Percentiles rank a stretch among this genome's conserved stretches.
phyloP scores from a whole-genome alignment of 2,888 invertebrate species.

The Caenorhabditis afra region DNA sequence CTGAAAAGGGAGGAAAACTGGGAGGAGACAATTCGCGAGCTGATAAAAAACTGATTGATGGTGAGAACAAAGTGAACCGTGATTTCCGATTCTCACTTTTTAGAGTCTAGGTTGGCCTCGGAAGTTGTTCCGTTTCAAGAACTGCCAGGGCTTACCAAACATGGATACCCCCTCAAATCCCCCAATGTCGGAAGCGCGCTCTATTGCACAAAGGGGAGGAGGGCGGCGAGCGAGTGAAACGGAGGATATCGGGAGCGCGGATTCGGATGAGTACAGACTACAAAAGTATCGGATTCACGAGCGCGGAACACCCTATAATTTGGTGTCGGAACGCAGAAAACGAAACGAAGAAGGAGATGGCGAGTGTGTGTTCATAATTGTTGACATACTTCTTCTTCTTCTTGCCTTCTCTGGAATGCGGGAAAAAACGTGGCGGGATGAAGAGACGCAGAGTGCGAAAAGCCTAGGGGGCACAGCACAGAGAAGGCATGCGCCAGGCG shows the following conservation, averaged over 20 bases:
- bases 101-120: no score
- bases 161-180: no score
- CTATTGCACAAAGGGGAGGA: no score
- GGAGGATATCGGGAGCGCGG: slow-evolving; percentile 11
- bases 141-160: no score
- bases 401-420: slow-evolving; percentile 15
- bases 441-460: slow-evolving; percentile 37
- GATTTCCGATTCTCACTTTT: no score
- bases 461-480: slow-evolving; percentile 13
- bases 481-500: slow-evolving; percentile 17
- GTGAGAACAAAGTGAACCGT: background rate
- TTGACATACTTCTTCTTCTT: slow-evolving; percentile 22
- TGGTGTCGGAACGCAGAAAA: background rate
- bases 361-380: slow-evolving; percentile 20
- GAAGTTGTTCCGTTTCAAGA: background rate
- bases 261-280: background rate
- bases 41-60: background rate
- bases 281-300: slow-evolving; percentile 1
- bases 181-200: no score
- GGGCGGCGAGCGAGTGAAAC: background rate
- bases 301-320: slow-evolving; percentile 20
- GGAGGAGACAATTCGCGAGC: no score
- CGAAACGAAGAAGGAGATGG: background rate
- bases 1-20: no score
- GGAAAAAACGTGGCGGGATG: background rate